A percentile compares a stretch with the other conserved stretches of the same genome.
Conservation (phyloP, 2,113 vertebrate species). For the Xerus inauris region DNA sequence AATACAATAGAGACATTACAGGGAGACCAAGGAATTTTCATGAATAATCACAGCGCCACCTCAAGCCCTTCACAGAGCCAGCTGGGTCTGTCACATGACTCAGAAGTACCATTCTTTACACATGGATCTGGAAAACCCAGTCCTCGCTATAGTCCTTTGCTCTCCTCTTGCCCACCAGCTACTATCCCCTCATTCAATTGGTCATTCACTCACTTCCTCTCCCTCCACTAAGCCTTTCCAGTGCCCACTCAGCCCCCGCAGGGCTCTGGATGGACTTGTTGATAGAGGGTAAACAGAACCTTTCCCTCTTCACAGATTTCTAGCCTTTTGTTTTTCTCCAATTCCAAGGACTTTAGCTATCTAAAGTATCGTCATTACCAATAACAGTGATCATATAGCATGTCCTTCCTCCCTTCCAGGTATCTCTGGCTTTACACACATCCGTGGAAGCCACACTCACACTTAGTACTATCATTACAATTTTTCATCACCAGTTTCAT, state of each 20-base stretch:
- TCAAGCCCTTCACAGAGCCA: rapidly evolving
- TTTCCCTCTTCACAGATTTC: neutral
- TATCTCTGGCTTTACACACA: neutral
- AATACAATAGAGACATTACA: neutral
- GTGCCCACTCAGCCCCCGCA: neutral
- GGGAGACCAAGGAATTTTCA: neutral
- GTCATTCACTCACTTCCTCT: neutral
- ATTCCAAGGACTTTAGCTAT: neutral
- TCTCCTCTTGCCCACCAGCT: neutral
- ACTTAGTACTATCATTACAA: neutral
- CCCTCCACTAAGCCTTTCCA: neutral
- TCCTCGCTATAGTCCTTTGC: neutral
- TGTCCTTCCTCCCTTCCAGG: neutral
- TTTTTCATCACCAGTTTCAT: neutral
- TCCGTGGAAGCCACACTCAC: neutral
- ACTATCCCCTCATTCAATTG: no score
- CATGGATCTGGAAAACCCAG: neutral
- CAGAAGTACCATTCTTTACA: neutral
- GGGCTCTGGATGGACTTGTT: neutral
- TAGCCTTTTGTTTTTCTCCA: neutral
- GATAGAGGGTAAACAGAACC: neutral
- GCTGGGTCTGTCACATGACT: neutral
- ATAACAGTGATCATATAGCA: neutral
- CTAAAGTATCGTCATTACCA: neutral
- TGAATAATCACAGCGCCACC: rapidly evolving